Base-by-base conservation (phyloP, 1,140 invertebrate species). In the Caenorhabditis latens region DNA sequence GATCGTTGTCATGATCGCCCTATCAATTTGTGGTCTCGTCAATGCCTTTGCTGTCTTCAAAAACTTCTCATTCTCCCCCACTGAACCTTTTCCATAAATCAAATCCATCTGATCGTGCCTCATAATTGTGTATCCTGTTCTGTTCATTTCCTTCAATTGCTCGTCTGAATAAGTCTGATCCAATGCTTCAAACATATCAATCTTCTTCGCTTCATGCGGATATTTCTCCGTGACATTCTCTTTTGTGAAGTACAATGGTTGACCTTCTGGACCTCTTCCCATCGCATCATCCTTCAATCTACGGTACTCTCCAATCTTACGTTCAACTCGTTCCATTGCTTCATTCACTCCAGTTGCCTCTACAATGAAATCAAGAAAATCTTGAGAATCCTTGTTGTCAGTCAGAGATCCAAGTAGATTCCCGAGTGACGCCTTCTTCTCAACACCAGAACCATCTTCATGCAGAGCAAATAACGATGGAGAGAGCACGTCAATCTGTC, bases 211-310 rank as follows among this genome's bases (percentile, higher is more conserved):
- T 57, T 86, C 85, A 57, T 79, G 43, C 19, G 90, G 91, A 84
- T 86, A 90, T 43, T 79, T 84, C n/a, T 86, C 85, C 2, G 85
- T 86, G 11, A 86, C 85, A 79, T 86, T 86, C 42, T 86, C 85
- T 46, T 86, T 86, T n/a, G 91, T 91, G 83, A 91, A 91, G 82
- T 89, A 91, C 14, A 91, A 87, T 8, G 90, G 91, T 50, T 87
- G 67, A 32, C 91, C 91, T 84, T 90, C 85, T 43, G 87, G 71
- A 58, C 86, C 91, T 21, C 86, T 58, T 89, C 48, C 63, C 90
- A 86, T 71, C 84, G 90, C 84, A 87, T 84, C 55, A 86, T 86
- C n/a, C 50, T 86, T 55, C 42, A 86, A n/a, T 32, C 61, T 19
- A 46, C 83, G 24, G 83, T 82, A 53, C 50, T 86, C 43, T 63